Conservation (phyloP, 2,797 vertebrate genomes). For the Protosalanx chinensis region DNA sequence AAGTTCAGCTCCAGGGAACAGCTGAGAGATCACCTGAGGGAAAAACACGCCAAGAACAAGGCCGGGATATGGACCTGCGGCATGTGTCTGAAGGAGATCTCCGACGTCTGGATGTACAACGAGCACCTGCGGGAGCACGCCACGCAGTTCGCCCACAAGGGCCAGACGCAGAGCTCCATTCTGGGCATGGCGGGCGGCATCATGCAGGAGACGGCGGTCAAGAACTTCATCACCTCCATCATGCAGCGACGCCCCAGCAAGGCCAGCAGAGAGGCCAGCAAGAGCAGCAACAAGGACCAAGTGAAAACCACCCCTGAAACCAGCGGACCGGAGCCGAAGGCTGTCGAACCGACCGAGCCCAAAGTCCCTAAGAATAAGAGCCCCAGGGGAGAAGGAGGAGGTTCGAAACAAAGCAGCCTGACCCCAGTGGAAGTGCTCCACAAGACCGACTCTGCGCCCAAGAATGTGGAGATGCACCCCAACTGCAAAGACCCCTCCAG, state of each 20-base stretch:
- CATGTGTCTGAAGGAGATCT: slow-evolving; percentile 96
- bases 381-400: slow-evolving; percentile 45
- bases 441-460: slow-evolving; percentile 72
- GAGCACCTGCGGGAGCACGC: slow-evolving; percentile 95
- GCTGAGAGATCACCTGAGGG: slow-evolving; percentile 89
- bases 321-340: slow-evolving; percentile 56
- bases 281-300: slow-evolving; percentile 60
- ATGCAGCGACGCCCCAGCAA: slow-evolving; percentile 79
- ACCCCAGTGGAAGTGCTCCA: slow-evolving; percentile 71
- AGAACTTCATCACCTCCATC: slow-evolving; percentile 86
- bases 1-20: slow-evolving; percentile 95
- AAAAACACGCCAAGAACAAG: slow-evolving; percentile 92
- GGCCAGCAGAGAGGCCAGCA: slow-evolving; percentile 62
- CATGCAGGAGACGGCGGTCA: slow-evolving; percentile 78
- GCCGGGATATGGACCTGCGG: slow-evolving; percentile 95
- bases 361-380: slow-evolving; percentile 64
- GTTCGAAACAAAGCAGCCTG: slow-evolving; percentile 63
- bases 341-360: slow-evolving; percentile 60
- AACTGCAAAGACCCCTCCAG: slow-evolving; percentile 96
- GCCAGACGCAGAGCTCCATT: slow-evolving; percentile 82
- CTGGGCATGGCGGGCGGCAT: slow-evolving; percentile 80
- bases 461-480: slow-evolving; percentile 82
- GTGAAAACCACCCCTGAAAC: slow-evolving; percentile 55
- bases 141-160: slow-evolving; percentile 89
- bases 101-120: slow-evolving; percentile 98